These are phyloP conservation scores for Drosophila parabipectinata DNA, from an alignment of 1,140 invertebrate genomes.

Conservation along the genomic window DNA sequence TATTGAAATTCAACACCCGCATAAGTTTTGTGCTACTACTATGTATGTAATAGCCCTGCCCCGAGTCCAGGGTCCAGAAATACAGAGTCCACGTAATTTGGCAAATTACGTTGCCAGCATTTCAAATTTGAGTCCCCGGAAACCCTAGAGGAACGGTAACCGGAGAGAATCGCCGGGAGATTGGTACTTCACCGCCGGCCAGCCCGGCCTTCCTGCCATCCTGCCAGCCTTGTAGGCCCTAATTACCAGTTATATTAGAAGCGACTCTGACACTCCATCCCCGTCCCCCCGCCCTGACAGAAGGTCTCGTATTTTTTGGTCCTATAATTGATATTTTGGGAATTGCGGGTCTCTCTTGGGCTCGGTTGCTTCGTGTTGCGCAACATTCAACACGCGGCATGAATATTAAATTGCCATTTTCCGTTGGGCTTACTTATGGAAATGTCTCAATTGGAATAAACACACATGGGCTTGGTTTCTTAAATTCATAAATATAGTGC, in stretches of 20 bases:
- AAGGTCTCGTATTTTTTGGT: slow-evolving; percentile 67
- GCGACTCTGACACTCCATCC: not conserved
- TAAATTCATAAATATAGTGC: not conserved
- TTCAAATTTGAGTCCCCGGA: slow-evolving; percentile 47
- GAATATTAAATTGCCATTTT: slow-evolving; percentile 64
- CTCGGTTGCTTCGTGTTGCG: slow-evolving; percentile 42
- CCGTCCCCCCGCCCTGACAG: not conserved
- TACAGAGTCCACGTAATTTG: slow-evolving; percentile 65
- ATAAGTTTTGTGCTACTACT: slow-evolving; percentile 71
- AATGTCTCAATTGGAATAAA: slow-evolving; percentile 4
- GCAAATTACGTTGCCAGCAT: slow-evolving; percentile 75
- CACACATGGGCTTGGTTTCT: not conserved
- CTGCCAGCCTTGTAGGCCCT: slow-evolving; percentile 44
- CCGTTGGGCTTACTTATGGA: not conserved
- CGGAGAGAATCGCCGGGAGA: slow-evolving; percentile 16
- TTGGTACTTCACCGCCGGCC: not conserved
- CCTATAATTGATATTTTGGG: slow-evolving; percentile 79
- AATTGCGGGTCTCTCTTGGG: slow-evolving; percentile 46
- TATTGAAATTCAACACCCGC: slow-evolving; percentile 76
- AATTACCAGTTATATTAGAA: slow-evolving; percentile 76
- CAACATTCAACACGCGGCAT: slow-evolving; percentile 54
- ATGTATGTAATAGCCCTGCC: slow-evolving; percentile 24
- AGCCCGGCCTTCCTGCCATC: too few relatives aligned
- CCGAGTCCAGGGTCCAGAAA: not conserved
- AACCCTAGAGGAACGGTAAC: slow-evolving; percentile 22